Evolutionary conservation across 2,888 invertebrate species (phyloP), one percentile per base, ranked within the genome.

Genomic region (Cerceris ruficornis): DNA sequence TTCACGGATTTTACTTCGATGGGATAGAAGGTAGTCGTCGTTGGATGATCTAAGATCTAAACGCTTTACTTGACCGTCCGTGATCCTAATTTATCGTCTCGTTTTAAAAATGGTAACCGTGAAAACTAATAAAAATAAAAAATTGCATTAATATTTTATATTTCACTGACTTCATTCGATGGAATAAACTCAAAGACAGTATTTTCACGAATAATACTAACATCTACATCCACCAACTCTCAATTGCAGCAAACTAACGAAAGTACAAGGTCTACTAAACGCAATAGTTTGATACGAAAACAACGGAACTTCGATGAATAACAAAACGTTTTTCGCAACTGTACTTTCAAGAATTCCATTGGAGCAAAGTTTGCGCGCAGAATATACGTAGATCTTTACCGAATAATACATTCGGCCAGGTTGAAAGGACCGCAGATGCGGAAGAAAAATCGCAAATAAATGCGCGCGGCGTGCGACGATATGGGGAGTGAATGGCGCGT

Each of bases 401-500:
- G 58, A 49, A 50, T 50, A 58, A 59, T 58, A 59, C 49, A 46
- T 50, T 13, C 50, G 41, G 50, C 11, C 6, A 58, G 4, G 39
- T 49, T 49, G 41, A 67, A 50, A 11, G 14, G 39, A 43, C 65
- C 5, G 39, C 13, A 50, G 13, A 67, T 8, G 15, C 6, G 28
- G 17, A 17, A 28, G 17, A 55, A 67, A 67, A 58, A 41, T 49
- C 2, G n/a, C 39, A 8, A 67, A 67, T 58, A 67, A 58, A 58
- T 58, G 67, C 14, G 49, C 15, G 41, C 58, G 67, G 67, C 67
- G 28, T 55, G 55, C 60, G 60, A 61, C 60, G 60, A 61, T 61
- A 61, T 46, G 60, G 46, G 60, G 60, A 61, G 60, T 61, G 55
- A 55, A 55, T 55, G 55, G 55, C 55, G 55, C 55, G 28, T 46